Conservation (phyloP, 2,888 invertebrate genomes). For the Caenorhabditis macrosperma region DNA sequence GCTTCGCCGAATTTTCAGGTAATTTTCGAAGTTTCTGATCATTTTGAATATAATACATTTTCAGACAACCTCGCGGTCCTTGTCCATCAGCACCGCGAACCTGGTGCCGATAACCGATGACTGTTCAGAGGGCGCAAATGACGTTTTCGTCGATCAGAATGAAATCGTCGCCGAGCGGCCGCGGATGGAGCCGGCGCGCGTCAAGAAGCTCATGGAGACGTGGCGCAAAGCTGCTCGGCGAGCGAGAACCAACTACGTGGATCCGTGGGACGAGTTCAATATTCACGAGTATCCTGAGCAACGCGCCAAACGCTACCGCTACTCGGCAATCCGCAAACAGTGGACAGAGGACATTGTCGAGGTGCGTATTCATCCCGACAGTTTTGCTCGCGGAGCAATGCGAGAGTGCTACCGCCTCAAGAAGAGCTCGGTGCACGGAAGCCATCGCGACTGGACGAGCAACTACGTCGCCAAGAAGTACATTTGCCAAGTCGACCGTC, state of each 20-base stretch:
- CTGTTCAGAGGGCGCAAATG: conserved; percentile 16
- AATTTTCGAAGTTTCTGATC: neutral
- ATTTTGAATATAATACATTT: neutral
- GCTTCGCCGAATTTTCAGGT: conserved; percentile 21
- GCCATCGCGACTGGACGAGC: conserved; percentile 81
- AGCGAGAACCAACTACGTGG: conserved; percentile 76
- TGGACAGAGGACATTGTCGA: conserved; percentile 83
- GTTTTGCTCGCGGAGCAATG: conserved; percentile 84
- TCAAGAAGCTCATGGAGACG: conserved; percentile 64
- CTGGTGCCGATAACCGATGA: conserved; percentile 58
- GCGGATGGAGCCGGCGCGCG: conserved; percentile 41
- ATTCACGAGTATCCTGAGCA: conserved; percentile 82
- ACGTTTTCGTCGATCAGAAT: conserved; percentile 21
- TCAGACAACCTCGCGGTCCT: neutral
- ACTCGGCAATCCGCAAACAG: conserved; percentile 82
- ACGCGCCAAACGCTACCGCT: conserved; percentile 82
- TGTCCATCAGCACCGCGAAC: conserved; percentile 27
- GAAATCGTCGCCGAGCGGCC: conserved; percentile 24
- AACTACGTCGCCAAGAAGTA: conserved; percentile 84
- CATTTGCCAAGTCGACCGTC: conserved; percentile 81
- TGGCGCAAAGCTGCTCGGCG: conserved; percentile 68
- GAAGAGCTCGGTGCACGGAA: conserved; percentile 81
- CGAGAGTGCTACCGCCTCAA: conserved; percentile 83
- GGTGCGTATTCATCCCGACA: conserved; percentile 80
- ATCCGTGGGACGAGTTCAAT: conserved; percentile 83